A percentile compares a stretch with the other conserved stretches of the same genome.
These are phyloP conservation scores for Grus americana DNA, from an alignment of 2,113 vertebrate species.

Conservation along the genomic window DNA sequence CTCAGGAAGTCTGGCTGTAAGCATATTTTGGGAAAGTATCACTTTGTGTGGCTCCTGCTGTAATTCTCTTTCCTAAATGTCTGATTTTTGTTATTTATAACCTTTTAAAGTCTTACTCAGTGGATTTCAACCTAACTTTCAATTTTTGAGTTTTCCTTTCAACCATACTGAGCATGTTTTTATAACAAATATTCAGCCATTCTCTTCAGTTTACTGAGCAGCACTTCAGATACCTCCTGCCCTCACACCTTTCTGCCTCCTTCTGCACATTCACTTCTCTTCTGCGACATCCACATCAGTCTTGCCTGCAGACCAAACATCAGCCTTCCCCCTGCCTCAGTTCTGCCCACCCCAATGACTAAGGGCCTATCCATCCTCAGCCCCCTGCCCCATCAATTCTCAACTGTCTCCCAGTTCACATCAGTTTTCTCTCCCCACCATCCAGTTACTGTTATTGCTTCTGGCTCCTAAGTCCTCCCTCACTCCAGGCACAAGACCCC, in stretches of 20 bases:
- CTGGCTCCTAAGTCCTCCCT: neutral
- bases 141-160: neutral
- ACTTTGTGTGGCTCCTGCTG: neutral
- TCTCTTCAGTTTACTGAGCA: neutral
- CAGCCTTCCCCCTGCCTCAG: neutral
- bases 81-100: neutral
- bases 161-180: neutral
- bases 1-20: neutral
- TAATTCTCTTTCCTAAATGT: neutral
- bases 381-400: neutral
- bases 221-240: neutral
- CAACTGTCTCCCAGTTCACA: accelerated
- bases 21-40: neutral
- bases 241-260: neutral
- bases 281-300: neutral
- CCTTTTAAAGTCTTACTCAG: neutral
- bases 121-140: neutral
- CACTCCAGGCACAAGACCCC: neutral
- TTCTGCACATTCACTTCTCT: neutral
- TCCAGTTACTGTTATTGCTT: neutral
- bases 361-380: neutral
- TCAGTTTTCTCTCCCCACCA: neutral
- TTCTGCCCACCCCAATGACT: neutral
- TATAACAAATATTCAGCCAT: neutral
- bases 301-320: neutral